Base-by-base conservation (phyloP, 2,797 vertebrate genomes). In the Sebastes itinus region DNA sequence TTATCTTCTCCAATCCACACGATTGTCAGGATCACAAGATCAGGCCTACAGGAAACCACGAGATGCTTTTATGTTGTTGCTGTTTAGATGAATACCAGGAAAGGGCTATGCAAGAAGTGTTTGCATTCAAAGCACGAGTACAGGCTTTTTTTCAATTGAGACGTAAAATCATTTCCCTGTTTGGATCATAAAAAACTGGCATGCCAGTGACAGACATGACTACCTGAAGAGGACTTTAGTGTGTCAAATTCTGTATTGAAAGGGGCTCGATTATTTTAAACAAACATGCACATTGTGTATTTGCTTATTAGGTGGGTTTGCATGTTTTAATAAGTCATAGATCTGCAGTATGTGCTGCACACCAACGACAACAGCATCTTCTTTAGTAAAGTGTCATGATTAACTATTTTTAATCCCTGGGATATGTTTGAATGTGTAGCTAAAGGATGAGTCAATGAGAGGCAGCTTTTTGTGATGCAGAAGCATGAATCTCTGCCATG, bases 1-100 rank as follows among this genome's bases (percentile, higher is more conserved):
- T 16, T 42, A 23, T 55, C 67, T 81, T 74, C 49, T 80, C 56
- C 59, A 66, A 75, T 71, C 74, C 58, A 38, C 49, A 63, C 28
- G 63, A 75, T 25, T 82, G 46, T 52, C 42, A 59, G 64, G 60
- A 84, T 91, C 88, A 85, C 83, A 83, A 80, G 72, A 80, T 23
- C 6, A 12, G 23, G 42, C 76, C 69, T 59, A 23, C 71, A 63
- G 46, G 25, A 82, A 76, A 87, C 56, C 78, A 79, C 72, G 75
- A 68, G 49, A 78, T 16, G 25, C 20, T 74, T 80, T 73, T 80
- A 66, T 65, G 23, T 55, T 77, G 28, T 49, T 54, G 56, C n/a
- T 49, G 33, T 73, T 77, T 35, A 23, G 64, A 72, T 8, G 18
- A 54, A 63, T 78, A 35, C 42, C 22, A 42, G 32, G 7, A 62